These are phyloP conservation scores for Hydrocynus forskahlii DNA, from an alignment of 2,797 vertebrate genomes.

Conservation along the genomic window DNA sequence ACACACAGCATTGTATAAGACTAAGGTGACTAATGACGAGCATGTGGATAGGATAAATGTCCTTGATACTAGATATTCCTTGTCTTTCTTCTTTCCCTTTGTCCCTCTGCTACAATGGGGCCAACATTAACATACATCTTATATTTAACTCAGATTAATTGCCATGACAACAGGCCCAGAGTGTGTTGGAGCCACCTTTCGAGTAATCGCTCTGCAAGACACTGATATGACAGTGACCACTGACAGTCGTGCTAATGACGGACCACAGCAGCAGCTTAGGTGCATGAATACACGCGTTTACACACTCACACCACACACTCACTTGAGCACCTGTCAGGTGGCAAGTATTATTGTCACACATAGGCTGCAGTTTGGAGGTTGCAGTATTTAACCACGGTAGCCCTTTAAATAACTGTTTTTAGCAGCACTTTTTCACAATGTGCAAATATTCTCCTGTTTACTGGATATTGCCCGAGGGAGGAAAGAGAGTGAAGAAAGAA, in stretches of 20 bases:
- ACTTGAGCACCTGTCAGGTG: constrained; percentile 36
- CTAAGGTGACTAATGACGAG: constrained; percentile 42
- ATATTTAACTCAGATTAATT: constrained; percentile 68
- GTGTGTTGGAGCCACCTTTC: constrained; percentile 41
- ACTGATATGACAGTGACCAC: constrained; percentile 44
- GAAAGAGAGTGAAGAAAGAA: neutral
- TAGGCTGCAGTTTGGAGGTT: constrained; percentile 6
- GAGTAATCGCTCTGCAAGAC: constrained; percentile 31
- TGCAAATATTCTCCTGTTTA: neutral
- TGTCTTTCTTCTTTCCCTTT: neutral
- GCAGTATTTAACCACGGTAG: neutral
- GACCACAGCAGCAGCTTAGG: constrained; percentile 55
- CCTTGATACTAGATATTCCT: constrained; percentile 65
- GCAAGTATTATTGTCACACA: constrained; percentile 9
- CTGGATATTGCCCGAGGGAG: neutral
- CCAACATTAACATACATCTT: constrained; percentile 34
- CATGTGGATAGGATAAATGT: constrained; percentile 48
- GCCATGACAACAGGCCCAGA: constrained; percentile 62
- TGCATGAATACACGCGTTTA: constrained; percentile 50
- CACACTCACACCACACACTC: constrained; percentile 32
- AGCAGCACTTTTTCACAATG: neutral
- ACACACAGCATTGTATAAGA: neutral
- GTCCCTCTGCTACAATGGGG: constrained; percentile 16
- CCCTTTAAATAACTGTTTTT: constrained; percentile 7
- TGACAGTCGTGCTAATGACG: constrained; percentile 60